Base-by-base conservation (phyloP, 2,797 vertebrate genomes). In the Paramormyrops hopkinsi region DNA sequence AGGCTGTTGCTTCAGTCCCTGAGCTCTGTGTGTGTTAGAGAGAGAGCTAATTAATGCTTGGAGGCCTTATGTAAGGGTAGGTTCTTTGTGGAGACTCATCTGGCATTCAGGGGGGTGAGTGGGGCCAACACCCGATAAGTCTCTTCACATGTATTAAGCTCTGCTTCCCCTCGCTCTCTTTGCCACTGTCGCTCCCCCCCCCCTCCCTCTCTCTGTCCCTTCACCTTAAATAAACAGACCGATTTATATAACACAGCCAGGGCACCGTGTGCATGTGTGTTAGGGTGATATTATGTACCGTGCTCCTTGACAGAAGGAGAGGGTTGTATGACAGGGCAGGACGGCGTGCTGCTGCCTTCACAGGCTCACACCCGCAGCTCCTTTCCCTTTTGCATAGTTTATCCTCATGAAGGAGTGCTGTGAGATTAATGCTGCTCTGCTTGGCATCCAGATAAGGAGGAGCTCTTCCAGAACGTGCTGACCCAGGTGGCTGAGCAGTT, bases 401-500 rank as follows among this genome's bases (percentile, higher is more conserved):
- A 33, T 12, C 62, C 41, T 48, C 41, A 50, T 9, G n/a, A 37
- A 14, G 22, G 51, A 3, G 4, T 54, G 4, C n/a, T 86, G 9
- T 29, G 22, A 14, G 4, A 9, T 86, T 37, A 56, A 46, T 88
- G n/a, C 29, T 2, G 37, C 19, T 65, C 9, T 37, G 4, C 54
- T 91, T 89, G 92, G 92, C 87, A 94, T 91, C 29, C 92, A 99
- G 98, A 98, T 92, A 98, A 97, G 96, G 98, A 99, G 94, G 97
- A 98, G 91, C 92, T 98, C 56, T 96, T 98, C 93, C 97, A 98
- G 95, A 97, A 96, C 91, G 95, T 97, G 91, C 88, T 99, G 95
- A 95, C 95, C 14, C 97, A 98, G 92, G 96, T 98, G 84, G 96
- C 96, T 0, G 97, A 99, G 91, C 97, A 99, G 92, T 97, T 98